Evolutionary conservation across 1,140 invertebrate species (phyloP).

Genomic region (Phenacoccus solenopsis): DNA sequence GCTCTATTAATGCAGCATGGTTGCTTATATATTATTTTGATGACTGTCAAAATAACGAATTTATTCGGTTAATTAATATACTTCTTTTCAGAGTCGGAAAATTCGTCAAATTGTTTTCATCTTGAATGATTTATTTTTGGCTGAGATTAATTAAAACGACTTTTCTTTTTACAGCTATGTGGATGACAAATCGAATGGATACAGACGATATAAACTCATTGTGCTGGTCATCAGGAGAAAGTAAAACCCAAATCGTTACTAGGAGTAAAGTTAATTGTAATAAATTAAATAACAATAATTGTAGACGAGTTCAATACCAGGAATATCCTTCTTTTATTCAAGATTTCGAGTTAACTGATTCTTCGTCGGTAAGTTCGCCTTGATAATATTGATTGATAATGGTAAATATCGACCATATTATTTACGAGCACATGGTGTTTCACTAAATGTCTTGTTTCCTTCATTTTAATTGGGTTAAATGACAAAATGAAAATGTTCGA

Average conservation of each 20-base stretch:
- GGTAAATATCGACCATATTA: too few species aligned
- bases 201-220: neutral
- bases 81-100: too few species aligned
- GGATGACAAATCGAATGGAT: constrained; percentile 5
- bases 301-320: constrained; percentile 5
- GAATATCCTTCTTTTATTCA: constrained; percentile 11
- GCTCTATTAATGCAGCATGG: too few species aligned
- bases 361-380: constrained; percentile 25
- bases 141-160: too few species aligned
- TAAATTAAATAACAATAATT: neutral
- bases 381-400: too few species aligned
- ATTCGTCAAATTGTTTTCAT: too few species aligned
- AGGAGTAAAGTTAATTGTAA: constrained; percentile 5
- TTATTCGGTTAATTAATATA: too few species aligned
- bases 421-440: too few species aligned
- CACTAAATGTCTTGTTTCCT: too few species aligned
- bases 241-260: neutral
- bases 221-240: neutral
- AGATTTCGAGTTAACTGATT: constrained; percentile 25
- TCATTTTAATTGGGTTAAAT: neutral
- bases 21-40: too few species aligned
- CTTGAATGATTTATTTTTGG: too few species aligned
- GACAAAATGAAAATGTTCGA: neutral
- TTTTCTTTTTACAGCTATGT: constrained; percentile 10
- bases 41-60: too few species aligned